These are phyloP conservation scores for Lucilia cuprina DNA, from an alignment of 1,140 invertebrate species.

Conservation along the genomic window DNA sequence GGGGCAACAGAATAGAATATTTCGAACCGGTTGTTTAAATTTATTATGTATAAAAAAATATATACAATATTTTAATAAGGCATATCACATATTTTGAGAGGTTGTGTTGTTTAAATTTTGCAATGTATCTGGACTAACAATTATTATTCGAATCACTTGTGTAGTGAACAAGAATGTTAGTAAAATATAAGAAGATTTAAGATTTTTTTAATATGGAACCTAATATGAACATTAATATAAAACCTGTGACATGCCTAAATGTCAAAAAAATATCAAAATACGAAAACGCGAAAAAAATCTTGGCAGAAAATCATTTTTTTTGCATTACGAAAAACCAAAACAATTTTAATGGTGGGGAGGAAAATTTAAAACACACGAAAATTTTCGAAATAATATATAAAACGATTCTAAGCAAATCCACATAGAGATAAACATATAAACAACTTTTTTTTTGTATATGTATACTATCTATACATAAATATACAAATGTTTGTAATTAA, in stretches of 20 bases:
- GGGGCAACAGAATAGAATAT: not conserved
- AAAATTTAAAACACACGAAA: not conserved
- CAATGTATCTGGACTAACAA: too few relatives aligned
- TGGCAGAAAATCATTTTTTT: conserved; percentile 1
- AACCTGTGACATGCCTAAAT: not conserved
- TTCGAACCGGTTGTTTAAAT: not conserved
- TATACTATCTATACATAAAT: not conserved
- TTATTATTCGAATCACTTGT: too few relatives aligned
- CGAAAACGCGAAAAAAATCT: not conserved
- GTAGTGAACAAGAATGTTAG: too few relatives aligned
- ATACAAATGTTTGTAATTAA: conserved; percentile 32
- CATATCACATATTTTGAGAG: too few relatives aligned
- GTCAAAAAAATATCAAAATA: not conserved
- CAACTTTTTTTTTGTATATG: not conserved
- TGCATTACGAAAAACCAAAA: not conserved
- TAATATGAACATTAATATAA: too few relatives aligned
- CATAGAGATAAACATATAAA: too few relatives aligned
- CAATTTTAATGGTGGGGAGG: not conserved
- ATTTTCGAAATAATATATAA: too few relatives aligned
- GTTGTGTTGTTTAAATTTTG: not conserved
- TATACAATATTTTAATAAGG: too few relatives aligned
- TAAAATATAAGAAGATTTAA: too few relatives aligned
- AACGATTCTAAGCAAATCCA: too few relatives aligned
- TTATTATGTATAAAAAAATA: not conserved
- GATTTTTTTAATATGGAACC: too few relatives aligned